Percentiles rank a stretch among this genome's conserved stretches.
Conservation (phyloP, 2,113 vertebrate species). For the Melierax canorus region DNA sequence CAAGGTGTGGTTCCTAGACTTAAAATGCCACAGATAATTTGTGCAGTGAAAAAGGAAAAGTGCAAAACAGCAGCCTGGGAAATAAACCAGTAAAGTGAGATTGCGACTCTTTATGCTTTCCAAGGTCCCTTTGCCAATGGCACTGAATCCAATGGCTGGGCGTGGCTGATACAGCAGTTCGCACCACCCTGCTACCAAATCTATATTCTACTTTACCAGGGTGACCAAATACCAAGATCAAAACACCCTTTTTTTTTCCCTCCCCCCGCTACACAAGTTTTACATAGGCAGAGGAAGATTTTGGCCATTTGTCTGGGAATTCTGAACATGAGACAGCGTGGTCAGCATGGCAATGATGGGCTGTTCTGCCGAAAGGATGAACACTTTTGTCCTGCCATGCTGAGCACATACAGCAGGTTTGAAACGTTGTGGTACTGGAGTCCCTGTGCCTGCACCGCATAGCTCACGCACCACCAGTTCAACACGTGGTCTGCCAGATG, state of each 20-base stretch:
- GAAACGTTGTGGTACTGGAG: neutral
- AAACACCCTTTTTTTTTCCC: neutral
- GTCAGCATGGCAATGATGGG: accelerated
- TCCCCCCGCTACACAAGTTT: neutral
- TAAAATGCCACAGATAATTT: neutral
- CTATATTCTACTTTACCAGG: neutral
- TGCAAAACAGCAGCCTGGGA: neutral
- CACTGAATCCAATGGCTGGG: neutral
- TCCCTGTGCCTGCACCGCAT: accelerated
- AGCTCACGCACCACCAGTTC: neutral
- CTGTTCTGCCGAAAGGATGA: neutral
- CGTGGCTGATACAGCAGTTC: neutral
- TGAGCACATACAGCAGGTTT: neutral
- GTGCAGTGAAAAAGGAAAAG: neutral
- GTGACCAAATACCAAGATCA: neutral
- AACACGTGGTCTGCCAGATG: neutral
- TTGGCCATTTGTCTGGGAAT: neutral
- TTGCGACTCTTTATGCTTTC: neutral
- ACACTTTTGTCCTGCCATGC: neutral
- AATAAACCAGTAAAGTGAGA: neutral
- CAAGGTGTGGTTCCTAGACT: neutral
- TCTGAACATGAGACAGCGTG: neutral
- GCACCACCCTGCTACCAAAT: neutral
- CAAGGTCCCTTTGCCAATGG: neutral
- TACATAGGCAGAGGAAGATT: neutral